Evolutionary conservation across 1,140 invertebrate species (phyloP).

Genomic region (Vanessa atalanta): DNA sequence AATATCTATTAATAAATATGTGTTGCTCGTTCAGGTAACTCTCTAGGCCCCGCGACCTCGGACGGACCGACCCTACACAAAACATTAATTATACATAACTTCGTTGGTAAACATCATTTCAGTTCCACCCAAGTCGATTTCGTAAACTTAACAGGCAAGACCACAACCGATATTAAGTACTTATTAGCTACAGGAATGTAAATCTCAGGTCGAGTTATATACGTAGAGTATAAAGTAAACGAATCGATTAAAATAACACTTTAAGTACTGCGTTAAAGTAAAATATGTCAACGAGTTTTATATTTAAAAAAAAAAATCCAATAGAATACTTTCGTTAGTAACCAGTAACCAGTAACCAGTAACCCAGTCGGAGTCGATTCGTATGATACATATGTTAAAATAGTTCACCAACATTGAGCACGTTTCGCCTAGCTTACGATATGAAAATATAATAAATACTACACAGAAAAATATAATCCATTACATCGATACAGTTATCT

Average conservation of each 20-base stretch:
- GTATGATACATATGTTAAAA: slow-evolving; percentile 12
- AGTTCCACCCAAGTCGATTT: slow-evolving; percentile 76
- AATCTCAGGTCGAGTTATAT: slow-evolving; percentile 56
- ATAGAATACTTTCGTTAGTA: slow-evolving; percentile 8
- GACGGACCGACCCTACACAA: slow-evolving; percentile 67
- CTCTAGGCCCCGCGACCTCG: slow-evolving; percentile 59
- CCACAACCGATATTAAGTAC: slow-evolving; percentile 82
- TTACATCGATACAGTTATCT: not conserved
- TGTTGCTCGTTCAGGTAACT: slow-evolving; percentile 78
- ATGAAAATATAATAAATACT: slow-evolving; percentile 23
- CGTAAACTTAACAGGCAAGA: slow-evolving; percentile 81
- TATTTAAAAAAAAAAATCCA: not conserved
- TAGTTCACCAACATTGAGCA: slow-evolving; percentile 28
- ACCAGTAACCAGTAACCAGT: too few relatives aligned
- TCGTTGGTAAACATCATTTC: slow-evolving; percentile 81
- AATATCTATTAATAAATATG: slow-evolving; percentile 77
- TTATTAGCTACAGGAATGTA: slow-evolving; percentile 81
- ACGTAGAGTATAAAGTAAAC: slow-evolving; percentile 16
- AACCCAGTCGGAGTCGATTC: not conserved
- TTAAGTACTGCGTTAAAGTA: slow-evolving; percentile 25
- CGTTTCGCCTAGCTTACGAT: slow-evolving; percentile 11
- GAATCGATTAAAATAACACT: slow-evolving; percentile 27
- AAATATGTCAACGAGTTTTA: not conserved
- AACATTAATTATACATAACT: slow-evolving; percentile 71
- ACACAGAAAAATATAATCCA: slow-evolving; percentile 28